Conservation (phyloP, 1,140 invertebrate genomes). For the Phymastichus coffea region DNA sequence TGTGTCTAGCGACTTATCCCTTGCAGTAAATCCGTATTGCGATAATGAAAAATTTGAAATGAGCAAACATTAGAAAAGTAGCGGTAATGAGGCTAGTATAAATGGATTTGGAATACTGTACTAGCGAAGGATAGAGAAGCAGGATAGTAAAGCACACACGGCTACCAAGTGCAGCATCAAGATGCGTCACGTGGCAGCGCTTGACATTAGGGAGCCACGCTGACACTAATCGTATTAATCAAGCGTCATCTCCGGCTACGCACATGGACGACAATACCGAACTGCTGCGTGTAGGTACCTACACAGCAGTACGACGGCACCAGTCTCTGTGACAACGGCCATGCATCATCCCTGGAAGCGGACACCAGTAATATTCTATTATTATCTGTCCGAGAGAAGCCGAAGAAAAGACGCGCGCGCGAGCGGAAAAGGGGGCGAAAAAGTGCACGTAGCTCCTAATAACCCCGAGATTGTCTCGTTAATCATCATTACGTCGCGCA, state of each 20-base stretch:
- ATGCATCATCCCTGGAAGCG: constrained; percentile 22
- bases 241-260: neutral
- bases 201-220: constrained; percentile 4
- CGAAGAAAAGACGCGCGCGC: constrained; percentile 3
- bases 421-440: no score
- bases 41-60: no score
- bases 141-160: neutral
- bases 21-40: no score
- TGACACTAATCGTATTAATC: constrained; percentile 1
- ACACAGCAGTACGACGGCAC: no score
- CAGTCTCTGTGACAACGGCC: neutral
- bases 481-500: constrained; percentile 28
- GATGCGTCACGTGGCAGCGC: neutral
- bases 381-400: neutral
- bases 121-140: neutral
- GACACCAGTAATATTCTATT: constrained; percentile 19
- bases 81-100: neutral
- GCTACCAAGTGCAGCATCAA: neutral
- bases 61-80: no score
- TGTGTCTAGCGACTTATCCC: no score
- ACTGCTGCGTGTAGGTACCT: no score
- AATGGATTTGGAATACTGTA: constrained; percentile 10
- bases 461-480: constrained; percentile 24
- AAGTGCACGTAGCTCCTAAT: no score
- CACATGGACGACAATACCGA: no score